Evolutionary conservation across 2,113 vertebrate genomes (phyloP), one percentile per base, ranked within the genome.

Genomic region (Hoplias malabaricus): DNA sequence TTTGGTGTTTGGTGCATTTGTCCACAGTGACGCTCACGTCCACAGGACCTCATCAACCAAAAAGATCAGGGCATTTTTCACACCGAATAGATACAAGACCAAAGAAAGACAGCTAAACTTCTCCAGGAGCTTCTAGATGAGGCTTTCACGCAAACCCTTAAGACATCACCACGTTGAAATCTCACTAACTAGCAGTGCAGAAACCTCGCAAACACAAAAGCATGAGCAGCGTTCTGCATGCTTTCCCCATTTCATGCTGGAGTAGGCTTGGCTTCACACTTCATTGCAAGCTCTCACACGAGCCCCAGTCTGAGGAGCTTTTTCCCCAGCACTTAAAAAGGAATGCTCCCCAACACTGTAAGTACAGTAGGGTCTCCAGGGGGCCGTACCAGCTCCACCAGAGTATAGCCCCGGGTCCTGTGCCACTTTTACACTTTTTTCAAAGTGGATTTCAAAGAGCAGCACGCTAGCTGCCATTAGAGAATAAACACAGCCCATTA

Each of bases 231-330:
- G 38, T 21, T 14, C 10, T 31, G 43, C 57, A 50, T 73, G 69
- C 50, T 66, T 87, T 81, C 84, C 36, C 84, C 87, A 88, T 90
- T 89, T 90, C 87, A 90, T 78, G 86, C 89, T 89, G 86, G 87
- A 90, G 89, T 91, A 91, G 86, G 67, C 48, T 86, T 77, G 80
- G 81, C 50, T 76, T 72, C 84, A 74, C 43, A 67, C 78, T 83
- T 89, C 86, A 86, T 84, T 81, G 86, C 86, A 86, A 87, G 76
- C 84, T 68, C 9, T 21, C 42, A 25, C 73, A 62, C 19, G 10
- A 76, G 84, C 80, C 82, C 80, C 82, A 81, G 82, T 79, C 61
- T 12, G 74, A 83, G 82, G 34, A 67, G 86, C 75, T 83, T 66
- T 83, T 63, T 82, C 83, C 75, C 4, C 14, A 75, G 66, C 42